Evolutionary conservation across 2,888 invertebrate genomes (phyloP).

Genomic region (Plagodis dolabraria): DNA sequence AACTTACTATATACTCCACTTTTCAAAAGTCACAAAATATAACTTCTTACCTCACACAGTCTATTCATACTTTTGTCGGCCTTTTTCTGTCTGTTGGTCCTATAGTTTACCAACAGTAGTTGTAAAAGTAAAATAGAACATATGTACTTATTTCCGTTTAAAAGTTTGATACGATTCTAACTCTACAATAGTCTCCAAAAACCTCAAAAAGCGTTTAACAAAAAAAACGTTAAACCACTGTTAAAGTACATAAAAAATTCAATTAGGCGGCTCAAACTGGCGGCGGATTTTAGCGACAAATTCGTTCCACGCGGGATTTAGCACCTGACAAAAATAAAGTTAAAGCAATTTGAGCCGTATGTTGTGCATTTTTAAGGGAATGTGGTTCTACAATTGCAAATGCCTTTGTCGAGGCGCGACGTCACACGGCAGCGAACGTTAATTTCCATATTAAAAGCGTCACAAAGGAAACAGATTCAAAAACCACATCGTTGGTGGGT

Average conservation of each 20-base stretch:
- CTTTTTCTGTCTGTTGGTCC: no score
- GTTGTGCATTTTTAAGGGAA: conserved; percentile 36
- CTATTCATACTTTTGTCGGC: no score
- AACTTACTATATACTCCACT: no score
- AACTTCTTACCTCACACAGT: no score
- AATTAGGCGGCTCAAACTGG: conserved; percentile 61
- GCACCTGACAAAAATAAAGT: conserved; percentile 27
- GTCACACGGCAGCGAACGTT: conserved; percentile 78
- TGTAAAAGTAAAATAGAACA: no score
- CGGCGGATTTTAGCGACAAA: conserved; percentile 62
- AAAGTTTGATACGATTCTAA: conserved; percentile 13
- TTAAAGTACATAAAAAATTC: conserved; percentile 66
- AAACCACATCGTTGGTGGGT: conserved; percentile 69
- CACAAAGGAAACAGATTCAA: conserved; percentile 85
- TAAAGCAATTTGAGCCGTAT: conserved; percentile 46
- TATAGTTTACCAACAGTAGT: no score
- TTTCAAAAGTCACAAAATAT: no score
- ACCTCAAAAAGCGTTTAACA: conserved; percentile 17
- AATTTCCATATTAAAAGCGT: conserved; percentile 85
- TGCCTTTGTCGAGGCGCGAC: conserved; percentile 61
- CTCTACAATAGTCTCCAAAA: conserved; percentile 7
- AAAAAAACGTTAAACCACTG: conserved; percentile 41
- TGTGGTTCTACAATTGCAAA: conserved; percentile 39
- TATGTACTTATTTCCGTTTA: no score
- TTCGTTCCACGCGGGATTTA: conserved; percentile 43